Evolutionary conservation across 2,888 invertebrate species (phyloP).

Genomic region (Hypomecis punctinalis): DNA sequence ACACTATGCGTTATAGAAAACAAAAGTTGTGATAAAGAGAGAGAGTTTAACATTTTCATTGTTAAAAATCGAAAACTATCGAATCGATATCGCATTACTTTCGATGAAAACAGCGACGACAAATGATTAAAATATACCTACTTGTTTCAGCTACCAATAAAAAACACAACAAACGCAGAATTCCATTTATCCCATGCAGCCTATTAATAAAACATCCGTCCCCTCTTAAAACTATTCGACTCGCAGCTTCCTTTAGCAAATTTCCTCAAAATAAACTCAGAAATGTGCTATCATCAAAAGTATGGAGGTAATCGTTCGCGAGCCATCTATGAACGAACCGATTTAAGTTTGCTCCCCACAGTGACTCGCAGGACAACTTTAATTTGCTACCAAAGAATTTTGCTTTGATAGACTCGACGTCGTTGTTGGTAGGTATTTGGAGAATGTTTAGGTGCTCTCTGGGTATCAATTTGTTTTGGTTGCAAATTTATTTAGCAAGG

Average conservation of each 20-base stretch:
- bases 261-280: slow-evolving; percentile 43
- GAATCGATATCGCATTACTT: no score
- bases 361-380: slow-evolving; percentile 78
- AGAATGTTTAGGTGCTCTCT: slow-evolving; percentile 13
- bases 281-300: slow-evolving; percentile 58
- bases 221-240: slow-evolving; percentile 18
- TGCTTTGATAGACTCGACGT: slow-evolving; percentile 63
- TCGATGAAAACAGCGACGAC: no score
- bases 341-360: slow-evolving; percentile 76
- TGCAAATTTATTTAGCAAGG: no score
- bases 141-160: no score
- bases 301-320: slow-evolving; percentile 79
- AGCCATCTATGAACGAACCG: slow-evolving; percentile 82
- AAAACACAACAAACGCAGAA: no score
- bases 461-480: no score
- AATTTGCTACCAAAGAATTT: slow-evolving; percentile 81
- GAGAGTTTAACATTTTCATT: no score
- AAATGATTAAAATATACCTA: no score
- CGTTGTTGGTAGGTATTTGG: slow-evolving; percentile 36
- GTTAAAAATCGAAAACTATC: no score
- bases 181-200: not conserved
- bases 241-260: slow-evolving; percentile 12
- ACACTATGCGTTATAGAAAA: no score
- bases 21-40: no score
- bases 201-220: not conserved